phyloP scores from a whole-genome alignment of 2,888 invertebrate genomes.

The Hesperia comma region DNA sequence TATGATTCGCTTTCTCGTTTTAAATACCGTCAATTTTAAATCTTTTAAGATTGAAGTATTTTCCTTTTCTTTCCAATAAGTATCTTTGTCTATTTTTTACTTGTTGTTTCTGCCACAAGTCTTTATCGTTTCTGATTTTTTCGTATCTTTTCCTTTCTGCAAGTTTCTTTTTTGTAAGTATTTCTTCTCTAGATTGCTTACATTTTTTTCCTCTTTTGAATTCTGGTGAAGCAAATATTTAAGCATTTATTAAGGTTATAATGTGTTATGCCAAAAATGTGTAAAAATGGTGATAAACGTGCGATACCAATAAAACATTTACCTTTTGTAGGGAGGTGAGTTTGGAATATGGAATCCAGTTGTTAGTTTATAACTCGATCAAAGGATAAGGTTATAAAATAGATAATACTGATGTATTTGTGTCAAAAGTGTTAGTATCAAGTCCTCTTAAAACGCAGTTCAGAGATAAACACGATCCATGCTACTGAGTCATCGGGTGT shows the following conservation, averaged over 20 bases:
- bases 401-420: too few relatives aligned
- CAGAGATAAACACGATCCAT: too few relatives aligned
- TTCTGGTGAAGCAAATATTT: background rate
- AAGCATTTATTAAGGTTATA: background rate
- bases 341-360: too few relatives aligned
- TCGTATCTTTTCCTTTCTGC: background rate
- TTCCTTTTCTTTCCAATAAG: slow-evolving; percentile 22
- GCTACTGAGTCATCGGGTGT: too few relatives aligned
- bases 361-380: too few relatives aligned
- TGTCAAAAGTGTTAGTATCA: too few relatives aligned
- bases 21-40: too few relatives aligned
- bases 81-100: background rate
- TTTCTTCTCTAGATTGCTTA: background rate
- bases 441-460: too few relatives aligned
- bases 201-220: background rate
- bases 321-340: too few relatives aligned
- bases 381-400: too few relatives aligned
- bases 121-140: background rate
- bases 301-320: too few relatives aligned
- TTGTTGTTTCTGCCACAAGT: background rate
- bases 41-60: slow-evolving; percentile 31
- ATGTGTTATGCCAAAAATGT: background rate
- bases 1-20: too few relatives aligned
- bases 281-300: background rate
- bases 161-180: background rate